These are phyloP conservation scores for Acanthornis magna DNA, from an alignment of 2,797 vertebrate genomes.

Conservation along the genomic window DNA sequence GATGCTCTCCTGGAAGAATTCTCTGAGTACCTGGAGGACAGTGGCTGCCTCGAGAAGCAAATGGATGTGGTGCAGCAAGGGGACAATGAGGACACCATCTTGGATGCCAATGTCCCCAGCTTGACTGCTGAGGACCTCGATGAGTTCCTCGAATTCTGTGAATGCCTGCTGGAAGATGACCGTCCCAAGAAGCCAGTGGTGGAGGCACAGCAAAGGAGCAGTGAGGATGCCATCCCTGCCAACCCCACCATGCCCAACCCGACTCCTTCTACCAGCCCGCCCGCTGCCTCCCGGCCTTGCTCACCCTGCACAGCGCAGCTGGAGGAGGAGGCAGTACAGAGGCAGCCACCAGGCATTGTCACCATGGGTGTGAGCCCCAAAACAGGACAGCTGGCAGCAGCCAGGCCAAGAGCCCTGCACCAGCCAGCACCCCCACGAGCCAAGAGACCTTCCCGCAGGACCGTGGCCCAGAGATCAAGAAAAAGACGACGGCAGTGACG, in stretches of 20 bases:
- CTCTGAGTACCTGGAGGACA: neutral
- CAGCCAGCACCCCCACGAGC: neutral
- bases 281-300: fast-evolving
- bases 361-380: fast-evolving
- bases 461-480: neutral
- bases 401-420: fast-evolving
- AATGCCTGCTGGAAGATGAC: neutral
- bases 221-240: neutral
- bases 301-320: fast-evolving
- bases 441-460: neutral
- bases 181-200: neutral
- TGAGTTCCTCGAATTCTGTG: neutral
- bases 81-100: neutral
- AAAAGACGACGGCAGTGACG: neutral
- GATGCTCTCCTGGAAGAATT: neutral
- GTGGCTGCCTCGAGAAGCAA: neutral
- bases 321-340: neutral
- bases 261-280: no score
- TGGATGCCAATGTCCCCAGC: neutral
- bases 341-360: fast-evolving
- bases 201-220: neutral
- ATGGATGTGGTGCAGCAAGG: neutral
- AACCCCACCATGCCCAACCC: no score
- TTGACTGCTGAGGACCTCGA: neutral
- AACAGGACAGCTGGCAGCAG: neutral